Evolutionary conservation across 2,888 invertebrate species (phyloP), one percentile per base, ranked within the genome.

Genomic region (Nomada ruficornis): DNA sequence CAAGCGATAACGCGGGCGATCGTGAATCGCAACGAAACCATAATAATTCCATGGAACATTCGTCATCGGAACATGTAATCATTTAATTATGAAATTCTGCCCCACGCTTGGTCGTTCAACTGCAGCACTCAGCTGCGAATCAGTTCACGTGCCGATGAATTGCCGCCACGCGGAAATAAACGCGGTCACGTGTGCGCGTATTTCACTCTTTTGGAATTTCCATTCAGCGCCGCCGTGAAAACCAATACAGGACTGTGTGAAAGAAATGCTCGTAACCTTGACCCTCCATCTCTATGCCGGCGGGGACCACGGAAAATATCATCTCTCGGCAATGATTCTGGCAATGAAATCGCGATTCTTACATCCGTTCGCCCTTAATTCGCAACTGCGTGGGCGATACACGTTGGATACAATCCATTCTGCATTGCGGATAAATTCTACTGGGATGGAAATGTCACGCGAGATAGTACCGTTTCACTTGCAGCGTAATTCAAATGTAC

Each of bases 31-130:
- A 54, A 20, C 65, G 13, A 52, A 85, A 74, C 36, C 1, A 7
- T 36, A 36, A 36, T 85, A 85, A 85, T 77, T 78, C 62, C 59
- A 80, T 62, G 44, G 50, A 54, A 55, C 18, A 50, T 23, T 68
- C 42, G 11, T 63, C 42, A 15, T 36, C 47, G 68, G 83, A 65
- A 71, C 50, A n/a, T n/a, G 15, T 7, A 73, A 76, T 55, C 36
- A 55, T 52, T 80, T 60, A 59, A 80, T 70, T 80, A 59, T 70
- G 57, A 9, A 65, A 60, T 67, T 79, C 59, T 64, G 64, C 18
- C 23, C 42, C 15, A 3, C 50, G 23, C 13, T 36, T 13, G 26
- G 20, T 13, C 23, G 65, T 11, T 60, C 44, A 55, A 60, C 63
- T 26, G 15, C 26, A 18, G 18, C 23, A n/a, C 29, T 18, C 47